These are phyloP conservation scores for Propithecus perrieri DNA, from an alignment of 2,797 vertebrate species.

Conservation along the genomic window DNA sequence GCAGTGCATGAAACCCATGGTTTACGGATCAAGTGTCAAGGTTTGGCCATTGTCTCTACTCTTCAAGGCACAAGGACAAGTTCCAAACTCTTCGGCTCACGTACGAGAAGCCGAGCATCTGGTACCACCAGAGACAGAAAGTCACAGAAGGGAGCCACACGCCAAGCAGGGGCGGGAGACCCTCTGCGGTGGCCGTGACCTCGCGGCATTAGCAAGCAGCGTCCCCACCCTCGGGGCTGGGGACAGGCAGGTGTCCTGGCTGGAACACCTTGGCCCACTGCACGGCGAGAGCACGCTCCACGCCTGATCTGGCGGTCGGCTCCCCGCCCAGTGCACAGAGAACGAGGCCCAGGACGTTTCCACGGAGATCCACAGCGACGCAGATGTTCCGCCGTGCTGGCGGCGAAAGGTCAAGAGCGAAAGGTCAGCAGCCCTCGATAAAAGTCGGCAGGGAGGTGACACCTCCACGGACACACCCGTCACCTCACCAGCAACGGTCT, in stretches of 20 bases:
- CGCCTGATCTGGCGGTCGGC: not conserved
- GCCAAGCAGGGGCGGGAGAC: not conserved
- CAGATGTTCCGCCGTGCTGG: not conserved
- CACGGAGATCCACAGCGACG: not conserved
- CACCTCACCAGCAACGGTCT: constrained; percentile 39
- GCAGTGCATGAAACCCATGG: not conserved
- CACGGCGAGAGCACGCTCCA: not conserved
- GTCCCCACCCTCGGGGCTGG: no score
- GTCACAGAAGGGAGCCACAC: not conserved
- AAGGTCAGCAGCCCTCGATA: constrained; percentile 82
- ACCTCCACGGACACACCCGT: constrained; percentile 54
- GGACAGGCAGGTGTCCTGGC: not conserved
- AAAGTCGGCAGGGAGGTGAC: constrained; percentile 64
- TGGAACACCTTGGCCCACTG: not conserved
- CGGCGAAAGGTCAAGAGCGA: constrained; percentile 74
- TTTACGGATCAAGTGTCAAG: constrained; percentile 70
- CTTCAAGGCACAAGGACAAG: constrained; percentile 84
- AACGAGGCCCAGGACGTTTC: not conserved
- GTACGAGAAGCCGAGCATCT: constrained; percentile 41
- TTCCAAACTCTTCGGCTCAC: constrained; percentile 67
- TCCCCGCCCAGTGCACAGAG: not conserved
- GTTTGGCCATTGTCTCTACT: constrained; percentile 65
- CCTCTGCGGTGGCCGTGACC: not conserved
- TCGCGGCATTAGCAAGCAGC: not conserved
- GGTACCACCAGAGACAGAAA: not conserved